Conservation (phyloP, 1,140 invertebrate genomes). For the Lutraria rhynchaena region DNA sequence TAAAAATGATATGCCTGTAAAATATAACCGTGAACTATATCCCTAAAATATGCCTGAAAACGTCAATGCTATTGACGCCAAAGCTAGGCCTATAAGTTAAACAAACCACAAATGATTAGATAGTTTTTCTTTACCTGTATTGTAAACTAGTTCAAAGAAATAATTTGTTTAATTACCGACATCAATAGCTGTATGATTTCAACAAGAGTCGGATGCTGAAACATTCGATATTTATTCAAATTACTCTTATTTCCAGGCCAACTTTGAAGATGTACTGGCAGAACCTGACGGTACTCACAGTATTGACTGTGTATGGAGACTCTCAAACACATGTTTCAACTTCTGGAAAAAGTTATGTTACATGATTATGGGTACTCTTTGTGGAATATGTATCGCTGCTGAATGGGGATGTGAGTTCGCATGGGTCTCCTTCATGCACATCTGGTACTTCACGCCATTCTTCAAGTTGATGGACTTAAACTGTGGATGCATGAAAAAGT, state of each 20-base stretch:
- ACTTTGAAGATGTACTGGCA: slow-evolving; percentile 89
- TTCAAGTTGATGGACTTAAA: slow-evolving; percentile 83
- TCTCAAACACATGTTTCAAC: slow-evolving; percentile 87
- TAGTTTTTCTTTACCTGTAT: too few relatives aligned
- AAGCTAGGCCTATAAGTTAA: too few relatives aligned
- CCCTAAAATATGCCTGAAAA: too few relatives aligned
- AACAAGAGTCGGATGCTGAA: too few relatives aligned
- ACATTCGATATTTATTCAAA: not conserved
- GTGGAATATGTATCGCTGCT: slow-evolving; percentile 87
- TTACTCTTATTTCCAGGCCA: slow-evolving; percentile 63
- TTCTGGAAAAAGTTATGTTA: slow-evolving; percentile 88
- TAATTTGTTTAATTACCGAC: too few relatives aligned
- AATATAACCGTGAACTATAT: too few relatives aligned
- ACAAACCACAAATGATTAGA: too few relatives aligned
- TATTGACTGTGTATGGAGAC: slow-evolving; percentile 89
- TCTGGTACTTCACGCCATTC: slow-evolving; percentile 80
- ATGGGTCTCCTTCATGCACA: slow-evolving; percentile 86
- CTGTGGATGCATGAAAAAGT: slow-evolving; percentile 85
- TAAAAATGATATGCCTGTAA: too few relatives aligned
- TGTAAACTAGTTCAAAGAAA: too few relatives aligned
- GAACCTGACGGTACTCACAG: slow-evolving; percentile 89
- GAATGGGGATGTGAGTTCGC: slow-evolving; percentile 89
- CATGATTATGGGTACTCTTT: slow-evolving; percentile 86
- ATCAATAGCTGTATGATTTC: too few relatives aligned
- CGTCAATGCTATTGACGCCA: too few relatives aligned